Conservation (phyloP, 2,797 vertebrate species). For the Coilia nasus region DNA sequence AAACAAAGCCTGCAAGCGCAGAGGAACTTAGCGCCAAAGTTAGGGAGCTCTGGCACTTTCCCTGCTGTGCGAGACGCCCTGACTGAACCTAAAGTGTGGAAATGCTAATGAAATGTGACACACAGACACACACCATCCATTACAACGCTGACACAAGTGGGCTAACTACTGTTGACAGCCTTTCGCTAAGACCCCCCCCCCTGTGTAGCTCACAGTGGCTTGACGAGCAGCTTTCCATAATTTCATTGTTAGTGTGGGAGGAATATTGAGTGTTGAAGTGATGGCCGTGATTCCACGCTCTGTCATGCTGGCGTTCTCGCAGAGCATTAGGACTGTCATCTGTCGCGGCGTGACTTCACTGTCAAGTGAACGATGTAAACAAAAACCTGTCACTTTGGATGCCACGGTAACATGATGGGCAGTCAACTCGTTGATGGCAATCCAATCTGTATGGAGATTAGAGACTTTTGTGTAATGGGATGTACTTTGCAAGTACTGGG, state of each 20-base stretch:
- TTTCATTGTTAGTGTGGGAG: neutral
- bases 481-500: neutral
- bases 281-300: neutral
- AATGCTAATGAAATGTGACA: neutral
- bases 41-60: neutral
- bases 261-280: neutral
- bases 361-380: neutral
- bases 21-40: neutral
- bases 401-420: neutral
- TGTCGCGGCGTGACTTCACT: neutral
- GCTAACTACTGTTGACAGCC: slow-evolving; percentile 10
- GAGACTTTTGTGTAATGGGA: neutral
- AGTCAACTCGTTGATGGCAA: neutral
- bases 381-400: slow-evolving; percentile 1
- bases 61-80: neutral
- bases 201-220: neutral
- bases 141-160: neutral
- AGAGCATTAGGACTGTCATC: neutral
- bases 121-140: slow-evolving; percentile 4
- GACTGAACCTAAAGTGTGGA: neutral
- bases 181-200: neutral
- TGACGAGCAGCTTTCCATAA: neutral
- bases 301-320: neutral
- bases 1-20: neutral
- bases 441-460: slow-evolving; percentile 18